Percentiles rank a stretch among this genome's conserved stretches.
phyloP scores from a whole-genome alignment of 1,140 invertebrate genomes.

The Drosophila nigromelanica region DNA sequence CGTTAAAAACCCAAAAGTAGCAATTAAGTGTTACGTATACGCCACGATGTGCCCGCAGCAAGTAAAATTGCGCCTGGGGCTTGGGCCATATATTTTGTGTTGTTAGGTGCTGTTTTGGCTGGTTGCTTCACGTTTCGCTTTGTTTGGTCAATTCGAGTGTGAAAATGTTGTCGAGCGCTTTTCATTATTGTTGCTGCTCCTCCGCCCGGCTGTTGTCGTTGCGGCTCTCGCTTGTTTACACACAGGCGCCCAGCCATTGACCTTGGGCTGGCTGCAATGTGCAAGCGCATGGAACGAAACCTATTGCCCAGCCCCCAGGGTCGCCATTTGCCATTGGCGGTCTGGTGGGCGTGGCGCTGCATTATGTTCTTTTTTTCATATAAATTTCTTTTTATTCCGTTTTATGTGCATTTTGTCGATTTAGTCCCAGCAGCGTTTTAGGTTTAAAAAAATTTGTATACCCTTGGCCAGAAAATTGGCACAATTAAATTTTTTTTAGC shows the following conservation, averaged over 20 bases:
- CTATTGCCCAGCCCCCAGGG: conserved; percentile 40
- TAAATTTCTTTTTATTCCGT: conserved; percentile 1
- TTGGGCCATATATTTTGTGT: background rate
- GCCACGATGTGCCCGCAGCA: conserved; percentile 20
- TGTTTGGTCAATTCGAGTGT: conserved; percentile 80
- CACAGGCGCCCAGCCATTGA: conserved; percentile 38
- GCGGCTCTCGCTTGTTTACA: conserved; percentile 40
- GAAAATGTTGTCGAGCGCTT: conserved; percentile 71
- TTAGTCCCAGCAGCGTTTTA: conserved; percentile 40
- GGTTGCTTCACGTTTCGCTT: conserved; percentile 37
- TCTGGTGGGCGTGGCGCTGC: conserved; percentile 11
- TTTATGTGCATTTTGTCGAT: conserved; percentile 2
- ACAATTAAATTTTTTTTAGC: background rate
- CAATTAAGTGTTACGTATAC: conserved; percentile 62
- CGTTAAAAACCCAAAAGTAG: conserved; percentile 34
- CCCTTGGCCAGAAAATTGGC: conserved; percentile 15
- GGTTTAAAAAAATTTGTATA: conserved; percentile 1
- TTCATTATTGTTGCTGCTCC: conserved; percentile 25
- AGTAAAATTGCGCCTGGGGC: conserved; percentile 7
- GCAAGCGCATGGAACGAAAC: conserved; percentile 53
- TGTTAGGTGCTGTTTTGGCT: conserved; percentile 24
- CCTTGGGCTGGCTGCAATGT: conserved; percentile 48
- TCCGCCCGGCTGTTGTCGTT: conserved; percentile 13
- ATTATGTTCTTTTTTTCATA: conserved; percentile 19
- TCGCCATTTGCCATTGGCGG: background rate